phyloP scores from a whole-genome alignment of 2,113 vertebrate species.

The Charadrius vociferus region DNA sequence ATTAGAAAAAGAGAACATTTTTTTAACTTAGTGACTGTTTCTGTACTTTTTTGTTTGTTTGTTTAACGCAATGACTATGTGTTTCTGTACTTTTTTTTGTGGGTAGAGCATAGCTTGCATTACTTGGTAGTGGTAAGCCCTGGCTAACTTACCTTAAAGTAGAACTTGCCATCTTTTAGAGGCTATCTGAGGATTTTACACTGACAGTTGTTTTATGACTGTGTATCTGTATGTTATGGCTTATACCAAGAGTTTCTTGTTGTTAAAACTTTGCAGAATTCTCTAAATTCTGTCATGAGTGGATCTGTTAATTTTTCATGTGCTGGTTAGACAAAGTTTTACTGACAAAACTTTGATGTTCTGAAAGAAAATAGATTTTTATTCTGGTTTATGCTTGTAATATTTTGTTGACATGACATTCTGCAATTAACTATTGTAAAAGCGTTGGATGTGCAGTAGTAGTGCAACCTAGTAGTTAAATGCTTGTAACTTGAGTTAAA shows the following conservation, averaged over 20 bases:
- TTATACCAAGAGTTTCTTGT: background rate
- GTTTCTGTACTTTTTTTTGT: background rate
- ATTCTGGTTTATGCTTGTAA: background rate
- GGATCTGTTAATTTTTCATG: background rate
- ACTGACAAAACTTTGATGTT: background rate
- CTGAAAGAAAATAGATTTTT: background rate
- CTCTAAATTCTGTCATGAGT: accelerated
- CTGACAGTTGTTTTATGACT: background rate
- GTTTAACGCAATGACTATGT: too few relatives aligned
- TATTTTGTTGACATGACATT: background rate
- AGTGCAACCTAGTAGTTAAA: background rate
- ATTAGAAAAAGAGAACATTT: background rate
- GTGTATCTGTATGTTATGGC: background rate
- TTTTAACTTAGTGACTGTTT: background rate
- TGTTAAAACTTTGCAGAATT: background rate
- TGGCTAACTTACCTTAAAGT: background rate
- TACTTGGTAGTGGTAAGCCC: background rate
- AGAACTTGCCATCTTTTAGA: background rate
- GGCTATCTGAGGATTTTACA: background rate
- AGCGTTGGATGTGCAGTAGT: background rate
- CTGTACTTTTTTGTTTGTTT: background rate
- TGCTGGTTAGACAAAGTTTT: background rate
- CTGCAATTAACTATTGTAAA: background rate
- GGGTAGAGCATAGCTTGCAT: background rate
- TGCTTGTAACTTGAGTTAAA: background rate